phyloP scores from a whole-genome alignment of 2,888 invertebrate genomes.

The Gandaritis pyraliata region DNA sequence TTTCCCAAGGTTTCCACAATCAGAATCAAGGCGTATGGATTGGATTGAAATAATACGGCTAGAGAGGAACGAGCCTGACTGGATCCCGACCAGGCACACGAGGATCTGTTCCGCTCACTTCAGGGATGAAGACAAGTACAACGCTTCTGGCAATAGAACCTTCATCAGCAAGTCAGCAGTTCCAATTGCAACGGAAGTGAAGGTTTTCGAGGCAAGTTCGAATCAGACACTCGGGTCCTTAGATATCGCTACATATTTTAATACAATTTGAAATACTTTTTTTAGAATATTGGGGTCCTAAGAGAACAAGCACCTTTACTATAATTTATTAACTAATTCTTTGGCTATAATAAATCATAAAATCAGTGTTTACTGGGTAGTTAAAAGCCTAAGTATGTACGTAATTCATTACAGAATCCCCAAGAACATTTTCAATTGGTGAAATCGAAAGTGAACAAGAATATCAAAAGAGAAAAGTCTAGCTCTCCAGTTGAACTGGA shows the following conservation, averaged over 20 bases:
- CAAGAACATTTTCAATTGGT: conserved; percentile 24
- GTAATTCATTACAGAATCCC: conserved; percentile 25
- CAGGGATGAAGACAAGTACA: conserved; percentile 38
- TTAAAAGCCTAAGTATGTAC: too few species aligned
- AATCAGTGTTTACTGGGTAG: too few species aligned
- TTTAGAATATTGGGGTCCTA: too few species aligned
- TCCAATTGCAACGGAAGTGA: conserved; percentile 28
- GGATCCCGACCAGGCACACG: conserved; percentile 38
- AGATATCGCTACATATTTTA: not conserved
- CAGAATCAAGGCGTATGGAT: conserved; percentile 21
- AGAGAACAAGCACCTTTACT: too few species aligned
- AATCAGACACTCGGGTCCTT: not conserved
- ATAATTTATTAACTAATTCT: too few species aligned
- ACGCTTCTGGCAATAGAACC: conserved; percentile 27
- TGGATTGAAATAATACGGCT: conserved; percentile 36
- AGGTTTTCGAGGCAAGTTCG: conserved; percentile 19
- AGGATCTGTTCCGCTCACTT: conserved; percentile 42
- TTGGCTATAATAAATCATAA: too few species aligned
- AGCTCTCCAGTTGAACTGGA: conserved; percentile 21
- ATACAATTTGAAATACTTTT: too few species aligned
- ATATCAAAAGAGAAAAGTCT: conserved; percentile 28
- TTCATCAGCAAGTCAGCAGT: conserved; percentile 34
- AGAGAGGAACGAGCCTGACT: conserved; percentile 33
- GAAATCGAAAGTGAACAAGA: conserved; percentile 16
- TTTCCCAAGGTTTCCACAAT: conserved; percentile 36